A percentile compares a stretch with the other conserved stretches of the same genome.
Evolutionary conservation across 2,888 invertebrate genomes (phyloP).

Genomic region (Digitonthophagus gazella): DNA sequence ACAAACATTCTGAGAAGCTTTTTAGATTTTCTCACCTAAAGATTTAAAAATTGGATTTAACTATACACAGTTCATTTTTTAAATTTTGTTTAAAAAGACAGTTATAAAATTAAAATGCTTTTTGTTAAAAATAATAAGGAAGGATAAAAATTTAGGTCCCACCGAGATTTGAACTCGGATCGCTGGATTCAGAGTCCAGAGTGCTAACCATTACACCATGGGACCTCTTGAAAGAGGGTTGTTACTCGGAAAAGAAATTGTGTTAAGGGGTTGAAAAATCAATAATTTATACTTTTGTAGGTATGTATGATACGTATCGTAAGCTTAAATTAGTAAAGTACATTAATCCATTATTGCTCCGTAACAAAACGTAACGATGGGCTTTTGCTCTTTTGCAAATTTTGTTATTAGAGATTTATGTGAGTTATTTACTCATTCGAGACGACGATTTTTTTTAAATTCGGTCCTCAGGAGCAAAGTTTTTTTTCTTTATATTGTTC

Average conservation of each 20-base stretch:
- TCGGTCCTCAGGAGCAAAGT: no score
- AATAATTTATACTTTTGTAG: neutral
- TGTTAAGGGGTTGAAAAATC: neutral
- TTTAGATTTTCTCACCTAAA: neutral
- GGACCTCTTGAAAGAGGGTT: slow-evolving; percentile 51
- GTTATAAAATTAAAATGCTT: neutral
- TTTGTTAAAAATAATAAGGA: neutral
- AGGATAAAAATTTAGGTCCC: slow-evolving; percentile 55
- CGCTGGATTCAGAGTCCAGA: slow-evolving; percentile 79
- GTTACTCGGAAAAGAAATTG: neutral
- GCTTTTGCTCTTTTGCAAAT: no score
- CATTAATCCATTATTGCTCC: no score
- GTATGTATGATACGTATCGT: no score
- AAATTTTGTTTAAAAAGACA: neutral
- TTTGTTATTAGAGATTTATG: no score
- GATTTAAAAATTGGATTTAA: no score
- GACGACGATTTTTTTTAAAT: no score
- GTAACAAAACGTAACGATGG: no score
- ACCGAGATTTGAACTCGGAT: slow-evolving; percentile 80
- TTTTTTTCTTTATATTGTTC: no score
- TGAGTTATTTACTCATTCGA: no score
- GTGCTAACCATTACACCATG: slow-evolving; percentile 78
- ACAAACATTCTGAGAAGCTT: neutral
- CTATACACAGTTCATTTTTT: neutral
- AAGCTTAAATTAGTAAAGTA: no score